Conservation (phyloP, 2,797 vertebrate genomes). For the Intellagama lesueurii region DNA sequence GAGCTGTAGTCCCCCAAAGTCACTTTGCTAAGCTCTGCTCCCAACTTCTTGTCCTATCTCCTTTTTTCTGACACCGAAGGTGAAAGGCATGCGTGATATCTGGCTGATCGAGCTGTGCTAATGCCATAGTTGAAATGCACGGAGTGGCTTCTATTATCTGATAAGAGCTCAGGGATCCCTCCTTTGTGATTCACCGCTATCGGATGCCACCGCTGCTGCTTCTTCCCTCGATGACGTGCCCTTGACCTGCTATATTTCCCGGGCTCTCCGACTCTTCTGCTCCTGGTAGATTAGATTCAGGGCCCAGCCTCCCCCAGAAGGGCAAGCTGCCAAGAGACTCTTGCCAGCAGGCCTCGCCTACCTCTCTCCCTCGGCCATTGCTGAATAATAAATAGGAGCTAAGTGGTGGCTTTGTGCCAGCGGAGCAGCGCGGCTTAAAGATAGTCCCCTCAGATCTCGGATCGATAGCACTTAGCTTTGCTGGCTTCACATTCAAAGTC, state of each 20-base stretch:
- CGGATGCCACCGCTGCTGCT: neutral
- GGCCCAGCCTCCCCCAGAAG: conserved; percentile 69
- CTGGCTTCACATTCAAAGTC: conserved; percentile 83
- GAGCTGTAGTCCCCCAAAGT: neutral
- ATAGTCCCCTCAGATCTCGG: conserved; percentile 79
- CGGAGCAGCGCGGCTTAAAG: conserved; percentile 79
- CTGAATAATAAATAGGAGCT: conserved; percentile 91
- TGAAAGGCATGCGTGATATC: neutral
- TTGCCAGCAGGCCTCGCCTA: conserved; percentile 14
- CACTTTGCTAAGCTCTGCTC: neutral
- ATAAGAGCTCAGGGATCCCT: conserved; percentile 45
- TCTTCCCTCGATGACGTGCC: conserved; percentile 48
- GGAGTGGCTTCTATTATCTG: conserved; percentile 45
- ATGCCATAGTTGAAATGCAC: conserved; percentile 16
- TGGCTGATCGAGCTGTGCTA: neutral
- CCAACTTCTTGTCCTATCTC: neutral
- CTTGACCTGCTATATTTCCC: conserved; percentile 58
- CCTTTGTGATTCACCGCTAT: conserved; percentile 52
- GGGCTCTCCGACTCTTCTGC: conserved; percentile 28
- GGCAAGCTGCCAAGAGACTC: conserved; percentile 79
- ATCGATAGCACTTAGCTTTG: conserved; percentile 95
- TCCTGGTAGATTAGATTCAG: conserved; percentile 72
- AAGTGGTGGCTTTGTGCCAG: conserved; percentile 87
- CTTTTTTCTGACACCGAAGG: neutral
- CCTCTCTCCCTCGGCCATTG: conserved; percentile 74